phyloP scores from a whole-genome alignment of 2,113 vertebrate genomes.

The Dromas ardeola region DNA sequence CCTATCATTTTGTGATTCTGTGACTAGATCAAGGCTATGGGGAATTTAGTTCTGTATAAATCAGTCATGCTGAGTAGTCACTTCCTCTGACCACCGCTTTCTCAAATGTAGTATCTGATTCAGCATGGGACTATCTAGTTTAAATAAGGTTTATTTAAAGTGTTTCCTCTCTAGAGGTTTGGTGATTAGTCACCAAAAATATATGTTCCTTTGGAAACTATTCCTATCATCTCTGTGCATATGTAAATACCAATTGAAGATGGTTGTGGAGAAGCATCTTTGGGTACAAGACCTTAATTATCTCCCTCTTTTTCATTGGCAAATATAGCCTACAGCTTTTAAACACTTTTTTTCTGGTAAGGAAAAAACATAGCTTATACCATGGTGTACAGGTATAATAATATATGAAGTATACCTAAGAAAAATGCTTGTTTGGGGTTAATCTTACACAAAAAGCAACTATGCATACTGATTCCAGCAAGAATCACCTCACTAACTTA shows the following conservation, averaged over 20 bases:
- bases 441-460: neutral
- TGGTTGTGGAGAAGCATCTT: neutral
- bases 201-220: neutral
- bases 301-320: neutral
- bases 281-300: neutral
- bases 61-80: neutral
- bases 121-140: neutral
- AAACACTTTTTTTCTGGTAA: neutral
- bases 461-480: neutral
- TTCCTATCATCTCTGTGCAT: neutral
- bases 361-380: neutral
- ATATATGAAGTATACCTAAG: neutral
- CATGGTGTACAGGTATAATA: neutral
- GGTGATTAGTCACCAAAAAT: neutral
- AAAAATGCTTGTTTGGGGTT: neutral
- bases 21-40: neutral
- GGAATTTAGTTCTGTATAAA: neutral
- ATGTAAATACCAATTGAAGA: neutral
- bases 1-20: no score
- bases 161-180: neutral
- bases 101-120: neutral
- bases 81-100: neutral
- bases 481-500: neutral
- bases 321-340: neutral
- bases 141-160: neutral